A percentile compares a stretch with the other conserved stretches of the same genome.
Evolutionary conservation across 2,888 invertebrate genomes (phyloP).

Genomic region (Leucozona laternaria): DNA sequence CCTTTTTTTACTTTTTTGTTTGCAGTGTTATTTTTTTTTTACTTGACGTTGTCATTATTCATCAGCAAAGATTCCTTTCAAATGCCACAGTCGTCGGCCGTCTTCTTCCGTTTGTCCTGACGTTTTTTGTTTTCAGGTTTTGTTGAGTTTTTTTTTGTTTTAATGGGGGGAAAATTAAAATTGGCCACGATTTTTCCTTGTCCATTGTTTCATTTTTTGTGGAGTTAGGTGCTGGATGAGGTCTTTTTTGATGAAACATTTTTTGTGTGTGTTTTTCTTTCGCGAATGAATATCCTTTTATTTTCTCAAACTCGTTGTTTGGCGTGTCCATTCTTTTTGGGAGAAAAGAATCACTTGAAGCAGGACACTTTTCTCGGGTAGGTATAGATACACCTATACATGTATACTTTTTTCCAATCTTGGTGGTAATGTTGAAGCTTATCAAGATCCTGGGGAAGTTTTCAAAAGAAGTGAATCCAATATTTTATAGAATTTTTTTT

Average conservation of each 20-base stretch:
- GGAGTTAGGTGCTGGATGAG: constrained; percentile 15
- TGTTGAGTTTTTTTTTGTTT: constrained; percentile 54
- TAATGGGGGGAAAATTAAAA: constrained; percentile 81
- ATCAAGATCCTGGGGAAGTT: constrained; percentile 67
- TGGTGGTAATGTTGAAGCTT: constrained; percentile 48
- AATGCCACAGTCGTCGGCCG: constrained; percentile 39
- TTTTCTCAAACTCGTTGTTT: constrained; percentile 65
- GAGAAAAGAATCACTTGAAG: constrained; percentile 54
- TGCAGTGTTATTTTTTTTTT: constrained; percentile 70
- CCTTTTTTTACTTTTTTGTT: constrained; percentile 51
- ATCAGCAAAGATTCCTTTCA: constrained; percentile 78
- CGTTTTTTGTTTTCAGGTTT: constrained; percentile 65
- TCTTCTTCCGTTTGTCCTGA: constrained; percentile 54
- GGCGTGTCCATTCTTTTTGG: constrained; percentile 55
- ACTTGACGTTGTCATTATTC: constrained; percentile 80
- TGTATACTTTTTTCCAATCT: constrained; percentile 13
- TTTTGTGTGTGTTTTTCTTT: constrained; percentile 40
- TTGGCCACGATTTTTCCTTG: constrained; percentile 82
- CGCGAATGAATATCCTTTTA: constrained; percentile 70
- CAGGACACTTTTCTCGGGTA: constrained; percentile 42
- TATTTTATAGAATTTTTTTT: constrained; percentile 62
- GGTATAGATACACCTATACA: not conserved
- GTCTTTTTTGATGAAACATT: constrained; percentile 34
- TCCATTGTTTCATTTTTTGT: constrained; percentile 81
- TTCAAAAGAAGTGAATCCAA: constrained; percentile 70